These are phyloP conservation scores for Zenarchopterus dispar DNA, from an alignment of 2,797 vertebrate genomes.

Conservation along the genomic window DNA sequence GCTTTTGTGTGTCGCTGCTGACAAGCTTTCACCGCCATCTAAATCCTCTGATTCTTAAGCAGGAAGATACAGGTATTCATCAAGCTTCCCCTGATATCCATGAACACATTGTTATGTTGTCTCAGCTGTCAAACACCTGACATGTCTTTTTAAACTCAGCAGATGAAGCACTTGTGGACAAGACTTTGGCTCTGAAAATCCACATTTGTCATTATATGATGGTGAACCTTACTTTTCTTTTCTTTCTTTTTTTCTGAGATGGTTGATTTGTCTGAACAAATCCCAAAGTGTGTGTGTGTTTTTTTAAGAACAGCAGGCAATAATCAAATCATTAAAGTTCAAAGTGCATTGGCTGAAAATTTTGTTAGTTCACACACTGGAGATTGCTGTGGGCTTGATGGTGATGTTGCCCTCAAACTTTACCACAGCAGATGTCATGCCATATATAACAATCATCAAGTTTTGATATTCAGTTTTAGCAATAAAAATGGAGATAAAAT, in stretches of 20 bases:
- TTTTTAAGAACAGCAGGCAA: neutral
- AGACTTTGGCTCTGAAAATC: constrained; percentile 38
- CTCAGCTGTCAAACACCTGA: constrained; percentile 67
- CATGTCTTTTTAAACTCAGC: constrained; percentile 54
- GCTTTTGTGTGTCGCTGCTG: constrained; percentile 63
- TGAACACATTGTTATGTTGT: constrained; percentile 61
- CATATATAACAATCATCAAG: too few relatives aligned
- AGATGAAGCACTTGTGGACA: constrained; percentile 56
- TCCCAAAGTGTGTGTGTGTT: constrained; percentile 5
- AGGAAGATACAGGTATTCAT: constrained; percentile 73
- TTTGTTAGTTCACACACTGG: too few relatives aligned
- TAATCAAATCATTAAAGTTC: neutral
- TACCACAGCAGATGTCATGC: too few relatives aligned
- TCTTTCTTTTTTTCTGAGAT: constrained; percentile 5
- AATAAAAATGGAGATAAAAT: too few relatives aligned
- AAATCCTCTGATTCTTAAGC: constrained; percentile 74
- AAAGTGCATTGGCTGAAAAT: too few relatives aligned
- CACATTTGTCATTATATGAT: constrained; percentile 46
- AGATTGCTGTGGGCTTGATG: too few relatives aligned
- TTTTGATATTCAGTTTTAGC: too few relatives aligned
- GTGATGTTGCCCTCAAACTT: too few relatives aligned
- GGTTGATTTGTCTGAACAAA: constrained; percentile 31
- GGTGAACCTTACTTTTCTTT: constrained; percentile 29
- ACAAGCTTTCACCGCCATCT: constrained; percentile 73
- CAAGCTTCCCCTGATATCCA: constrained; percentile 55